A percentile compares a stretch with the other conserved stretches of the same genome.
Evolutionary conservation across 1,140 invertebrate species (phyloP).

Genomic region (Lysiphlebus fabarum): DNA sequence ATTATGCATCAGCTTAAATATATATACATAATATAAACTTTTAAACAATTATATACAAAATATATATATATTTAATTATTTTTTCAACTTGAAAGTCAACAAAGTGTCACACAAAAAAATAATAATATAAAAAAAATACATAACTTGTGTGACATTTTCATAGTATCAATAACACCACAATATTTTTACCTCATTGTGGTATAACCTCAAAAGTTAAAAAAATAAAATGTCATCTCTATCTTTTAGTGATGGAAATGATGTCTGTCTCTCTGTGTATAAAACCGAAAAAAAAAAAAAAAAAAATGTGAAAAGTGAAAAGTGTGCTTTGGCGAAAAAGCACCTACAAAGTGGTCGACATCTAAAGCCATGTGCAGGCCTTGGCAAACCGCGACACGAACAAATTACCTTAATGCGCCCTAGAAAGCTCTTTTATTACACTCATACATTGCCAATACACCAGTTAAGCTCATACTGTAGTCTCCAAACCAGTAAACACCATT

Average conservation of each 20-base stretch:
- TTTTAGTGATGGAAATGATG: too few relatives aligned
- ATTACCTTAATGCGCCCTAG: conserved; percentile 52
- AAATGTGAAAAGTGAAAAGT: too few relatives aligned
- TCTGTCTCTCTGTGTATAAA: too few relatives aligned
- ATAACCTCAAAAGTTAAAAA: conserved; percentile 9
- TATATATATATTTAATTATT: too few relatives aligned
- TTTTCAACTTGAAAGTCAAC: neutral
- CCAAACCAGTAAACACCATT: conserved; percentile 14
- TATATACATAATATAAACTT: too few relatives aligned
- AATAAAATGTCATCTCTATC: neutral
- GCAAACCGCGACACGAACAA: conserved; percentile 40
- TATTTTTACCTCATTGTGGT: conserved; percentile 6
- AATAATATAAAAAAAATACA: neutral
- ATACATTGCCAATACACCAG: conserved; percentile 22
- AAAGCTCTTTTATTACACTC: conserved; percentile 49
- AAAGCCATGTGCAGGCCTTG: conserved; percentile 25
- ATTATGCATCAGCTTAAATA: neutral
- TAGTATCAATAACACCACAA: conserved; percentile 13
- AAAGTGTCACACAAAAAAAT: neutral
- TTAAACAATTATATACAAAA: too few relatives aligned
- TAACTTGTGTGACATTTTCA: conserved; percentile 15
- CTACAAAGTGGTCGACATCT: conserved; percentile 15
- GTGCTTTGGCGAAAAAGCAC: too few relatives aligned
- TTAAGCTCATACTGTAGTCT: conserved; percentile 14
- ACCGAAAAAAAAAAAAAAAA: too few relatives aligned